Conservation (phyloP, 2,113 vertebrate species). For the Caranx melampygus region DNA sequence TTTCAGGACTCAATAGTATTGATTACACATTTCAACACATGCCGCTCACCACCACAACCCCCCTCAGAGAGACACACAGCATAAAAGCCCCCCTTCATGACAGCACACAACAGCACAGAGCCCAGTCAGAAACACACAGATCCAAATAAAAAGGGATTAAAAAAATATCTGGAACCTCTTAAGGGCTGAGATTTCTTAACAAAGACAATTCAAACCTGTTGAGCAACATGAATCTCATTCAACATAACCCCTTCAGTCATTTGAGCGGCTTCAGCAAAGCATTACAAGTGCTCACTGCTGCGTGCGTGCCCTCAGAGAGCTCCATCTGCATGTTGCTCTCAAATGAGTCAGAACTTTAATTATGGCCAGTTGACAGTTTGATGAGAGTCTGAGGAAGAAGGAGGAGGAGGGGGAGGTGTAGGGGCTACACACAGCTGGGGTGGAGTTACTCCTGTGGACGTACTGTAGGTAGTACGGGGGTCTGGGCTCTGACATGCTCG, state of each 20-base stretch:
- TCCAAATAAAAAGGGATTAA: neutral
- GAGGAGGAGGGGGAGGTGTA: neutral
- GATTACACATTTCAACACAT: slow-evolving; percentile 82
- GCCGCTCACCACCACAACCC: slow-evolving; percentile 23
- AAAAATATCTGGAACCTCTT: neutral
- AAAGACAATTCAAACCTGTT: neutral
- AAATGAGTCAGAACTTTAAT: slow-evolving; percentile 70
- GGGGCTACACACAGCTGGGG: slow-evolving; percentile 3
- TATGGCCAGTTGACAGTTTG: slow-evolving; percentile 83
- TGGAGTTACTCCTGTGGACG: slow-evolving; percentile 24
- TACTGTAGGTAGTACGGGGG: slow-evolving; percentile 15
- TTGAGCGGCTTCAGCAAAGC: neutral
- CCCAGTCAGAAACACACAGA: neutral
- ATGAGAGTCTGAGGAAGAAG: slow-evolving; percentile 46
- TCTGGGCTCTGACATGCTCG: slow-evolving; percentile 22
- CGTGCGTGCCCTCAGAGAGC: neutral
- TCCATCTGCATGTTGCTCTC: slow-evolving; percentile 34
- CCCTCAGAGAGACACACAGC: neutral
- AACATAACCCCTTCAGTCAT: neutral
- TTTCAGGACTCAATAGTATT: slow-evolving; percentile 74
- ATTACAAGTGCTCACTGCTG: neutral
- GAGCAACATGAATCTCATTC: neutral
- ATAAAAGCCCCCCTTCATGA: slow-evolving; percentile 38
- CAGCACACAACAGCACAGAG: slow-evolving; percentile 1
- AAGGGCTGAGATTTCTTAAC: neutral